A percentile compares a stretch with the other conserved stretches of the same genome.
Evolutionary conservation across 2,797 vertebrate species (phyloP).

Genomic region (Macropus fuliginosus): DNA sequence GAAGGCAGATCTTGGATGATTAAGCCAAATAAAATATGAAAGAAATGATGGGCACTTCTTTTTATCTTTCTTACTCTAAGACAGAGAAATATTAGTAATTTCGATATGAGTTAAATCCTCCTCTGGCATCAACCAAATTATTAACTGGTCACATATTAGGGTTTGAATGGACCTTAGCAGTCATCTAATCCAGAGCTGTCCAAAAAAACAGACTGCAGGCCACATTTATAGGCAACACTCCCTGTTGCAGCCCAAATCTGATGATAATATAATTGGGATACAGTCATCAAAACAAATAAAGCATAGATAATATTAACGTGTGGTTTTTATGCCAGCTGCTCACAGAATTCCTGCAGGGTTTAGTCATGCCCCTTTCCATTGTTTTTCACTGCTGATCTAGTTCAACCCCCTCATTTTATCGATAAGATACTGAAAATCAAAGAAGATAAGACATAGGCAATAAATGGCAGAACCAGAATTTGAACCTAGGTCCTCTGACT

Average conservation of each 20-base stretch:
- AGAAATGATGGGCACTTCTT: background rate
- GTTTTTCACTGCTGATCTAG: background rate
- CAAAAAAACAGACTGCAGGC: background rate
- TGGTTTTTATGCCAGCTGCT: background rate
- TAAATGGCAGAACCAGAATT: background rate
- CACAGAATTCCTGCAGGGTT: background rate
- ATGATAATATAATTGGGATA: background rate
- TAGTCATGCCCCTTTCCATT: background rate
- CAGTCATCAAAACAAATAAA: background rate
- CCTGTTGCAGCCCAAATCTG: background rate
- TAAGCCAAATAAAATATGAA: background rate
- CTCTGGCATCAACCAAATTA: background rate
- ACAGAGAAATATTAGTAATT: slow-evolving; percentile 7
- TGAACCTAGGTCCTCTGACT: background rate
- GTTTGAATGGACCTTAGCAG: background rate
- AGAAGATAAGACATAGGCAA: background rate
- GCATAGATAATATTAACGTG: background rate
- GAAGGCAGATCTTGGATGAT: background rate
- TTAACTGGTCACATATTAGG: background rate
- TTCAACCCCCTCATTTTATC: background rate
- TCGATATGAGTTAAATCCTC: background rate
- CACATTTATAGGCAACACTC: background rate
- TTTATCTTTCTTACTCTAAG: slow-evolving; percentile 12
- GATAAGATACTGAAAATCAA: background rate
- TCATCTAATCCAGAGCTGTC: background rate